A percentile compares a stretch with the other conserved stretches of the same genome.
Evolutionary conservation across 2,113 vertebrate species (phyloP).

Genomic region (Anseranas semipalmata): DNA sequence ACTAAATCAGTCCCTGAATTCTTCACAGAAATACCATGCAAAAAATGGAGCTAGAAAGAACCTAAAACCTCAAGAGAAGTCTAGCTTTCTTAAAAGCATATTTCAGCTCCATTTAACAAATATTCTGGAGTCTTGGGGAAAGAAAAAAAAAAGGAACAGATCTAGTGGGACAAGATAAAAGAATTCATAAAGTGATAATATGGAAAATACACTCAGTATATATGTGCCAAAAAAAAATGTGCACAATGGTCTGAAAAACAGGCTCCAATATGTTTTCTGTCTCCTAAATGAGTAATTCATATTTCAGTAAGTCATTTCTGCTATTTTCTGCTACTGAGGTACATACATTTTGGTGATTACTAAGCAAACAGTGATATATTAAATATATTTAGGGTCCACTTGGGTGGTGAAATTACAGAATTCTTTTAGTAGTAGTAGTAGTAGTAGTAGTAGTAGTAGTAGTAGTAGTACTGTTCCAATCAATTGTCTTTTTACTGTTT

Average conservation of each 20-base stretch:
- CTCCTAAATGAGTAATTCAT: not conserved
- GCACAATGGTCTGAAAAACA: not conserved
- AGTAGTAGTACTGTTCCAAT: not conserved
- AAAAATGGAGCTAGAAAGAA: not conserved
- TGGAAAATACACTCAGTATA: not conserved
- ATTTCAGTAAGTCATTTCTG: not conserved
- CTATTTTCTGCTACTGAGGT: not conserved
- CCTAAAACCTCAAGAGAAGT: not conserved
- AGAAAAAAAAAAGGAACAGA: not conserved
- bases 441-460: too few relatives aligned
- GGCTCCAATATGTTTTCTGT: not conserved
- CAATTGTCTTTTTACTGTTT: not conserved
- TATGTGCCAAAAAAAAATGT: not conserved
- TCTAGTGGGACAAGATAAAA: not conserved
- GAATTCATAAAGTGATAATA: not conserved
- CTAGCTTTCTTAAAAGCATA: not conserved
- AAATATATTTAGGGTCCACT: not conserved
- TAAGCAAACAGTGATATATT: not conserved
- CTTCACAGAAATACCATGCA: not conserved
- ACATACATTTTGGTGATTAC: not conserved
- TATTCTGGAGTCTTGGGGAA: not conserved
- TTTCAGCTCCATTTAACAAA: not conserved
- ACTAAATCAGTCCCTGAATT: not conserved
- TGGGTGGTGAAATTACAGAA: not conserved
- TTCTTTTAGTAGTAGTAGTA: fast-evolving